A percentile compares a stretch with the other conserved stretches of the same genome.
phyloP scores from a whole-genome alignment of 92 coral and sea anemone species.

The Parazoanthus darwini region DNA sequence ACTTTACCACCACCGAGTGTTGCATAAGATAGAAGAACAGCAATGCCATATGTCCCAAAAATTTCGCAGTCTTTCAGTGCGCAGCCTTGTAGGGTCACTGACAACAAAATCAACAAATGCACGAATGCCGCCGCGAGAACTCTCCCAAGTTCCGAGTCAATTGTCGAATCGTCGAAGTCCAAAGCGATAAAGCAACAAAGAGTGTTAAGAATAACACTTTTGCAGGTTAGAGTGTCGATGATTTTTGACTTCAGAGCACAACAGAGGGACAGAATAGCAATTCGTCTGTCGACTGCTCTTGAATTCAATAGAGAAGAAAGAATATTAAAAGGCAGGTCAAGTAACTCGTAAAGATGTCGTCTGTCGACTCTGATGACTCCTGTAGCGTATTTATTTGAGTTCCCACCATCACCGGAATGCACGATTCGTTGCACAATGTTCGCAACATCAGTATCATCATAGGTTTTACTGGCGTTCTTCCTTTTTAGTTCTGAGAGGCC shows the following conservation, averaged over 20 bases:
- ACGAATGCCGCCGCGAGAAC: not conserved
- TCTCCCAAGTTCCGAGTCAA: conserved; percentile 16
- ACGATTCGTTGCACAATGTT: conserved; percentile 20
- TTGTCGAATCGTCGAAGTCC: conserved; percentile 25
- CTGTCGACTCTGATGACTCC: not conserved
- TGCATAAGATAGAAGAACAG: conserved; percentile 23
- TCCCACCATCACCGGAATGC: not conserved
- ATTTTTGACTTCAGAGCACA: conserved; percentile 10
- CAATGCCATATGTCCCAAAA: conserved; percentile 10
- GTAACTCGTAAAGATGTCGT: conserved; percentile 19
- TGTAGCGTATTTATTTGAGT: not conserved
- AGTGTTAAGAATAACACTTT: conserved; percentile 19
- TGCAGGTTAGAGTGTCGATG: conserved; percentile 7
- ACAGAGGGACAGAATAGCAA: conserved; percentile 31
- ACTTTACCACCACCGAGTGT: conserved; percentile 13
- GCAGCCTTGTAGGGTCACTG: conserved; percentile 17
- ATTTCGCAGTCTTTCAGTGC: conserved; percentile 6
- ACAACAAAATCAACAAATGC: conserved; percentile 12
- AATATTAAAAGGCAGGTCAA: conserved; percentile 27
- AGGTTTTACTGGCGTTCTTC: not conserved
- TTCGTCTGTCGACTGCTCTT: not conserved
- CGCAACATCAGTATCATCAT: conserved; percentile 11
- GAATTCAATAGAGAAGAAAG: conserved; percentile 13
- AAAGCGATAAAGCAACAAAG: conserved; percentile 20
- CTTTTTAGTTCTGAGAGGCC: conserved; percentile 30